Conservation (phyloP, 2,797 vertebrate species). For the Loris lydekkerianus region DNA sequence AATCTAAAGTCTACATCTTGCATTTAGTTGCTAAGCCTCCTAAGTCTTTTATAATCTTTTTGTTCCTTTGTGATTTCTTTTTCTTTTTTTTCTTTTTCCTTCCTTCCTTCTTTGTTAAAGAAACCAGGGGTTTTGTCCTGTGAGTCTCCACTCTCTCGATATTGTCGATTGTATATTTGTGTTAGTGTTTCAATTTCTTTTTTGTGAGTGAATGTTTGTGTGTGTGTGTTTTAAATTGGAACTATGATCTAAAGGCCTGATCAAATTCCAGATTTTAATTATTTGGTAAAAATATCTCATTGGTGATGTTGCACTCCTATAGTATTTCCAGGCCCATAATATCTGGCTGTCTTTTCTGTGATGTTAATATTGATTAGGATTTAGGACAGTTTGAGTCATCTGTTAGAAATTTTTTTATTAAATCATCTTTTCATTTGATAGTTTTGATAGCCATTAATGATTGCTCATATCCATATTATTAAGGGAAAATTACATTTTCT, state of each 20-base stretch:
- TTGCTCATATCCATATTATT: not conserved
- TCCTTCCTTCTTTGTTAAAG: not conserved
- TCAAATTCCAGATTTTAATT: not conserved
- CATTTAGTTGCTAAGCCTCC: not conserved
- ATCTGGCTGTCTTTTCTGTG: not conserved
- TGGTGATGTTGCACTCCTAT: not conserved
- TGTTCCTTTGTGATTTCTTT: not conserved
- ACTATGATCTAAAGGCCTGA: not conserved
- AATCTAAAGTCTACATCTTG: not conserved
- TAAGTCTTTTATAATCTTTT: not conserved
- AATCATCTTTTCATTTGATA: not conserved
- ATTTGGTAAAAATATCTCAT: not conserved
- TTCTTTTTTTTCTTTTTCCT: not conserved
- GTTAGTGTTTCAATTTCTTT: not conserved
- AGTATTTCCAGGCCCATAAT: not conserved
- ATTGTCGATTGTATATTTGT: not conserved
- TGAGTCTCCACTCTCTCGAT: not conserved
- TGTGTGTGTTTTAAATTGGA: not conserved
- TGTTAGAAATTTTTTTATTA: not conserved
- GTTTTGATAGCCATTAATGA: not conserved
- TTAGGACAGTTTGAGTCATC: not conserved
- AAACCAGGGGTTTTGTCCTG: not conserved
- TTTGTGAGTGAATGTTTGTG: not conserved
- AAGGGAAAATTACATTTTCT: conserved; percentile 1
- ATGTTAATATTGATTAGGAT: not conserved